Base-by-base conservation (phyloP, 2,888 invertebrate genomes). In the Piscicola geometra region DNA sequence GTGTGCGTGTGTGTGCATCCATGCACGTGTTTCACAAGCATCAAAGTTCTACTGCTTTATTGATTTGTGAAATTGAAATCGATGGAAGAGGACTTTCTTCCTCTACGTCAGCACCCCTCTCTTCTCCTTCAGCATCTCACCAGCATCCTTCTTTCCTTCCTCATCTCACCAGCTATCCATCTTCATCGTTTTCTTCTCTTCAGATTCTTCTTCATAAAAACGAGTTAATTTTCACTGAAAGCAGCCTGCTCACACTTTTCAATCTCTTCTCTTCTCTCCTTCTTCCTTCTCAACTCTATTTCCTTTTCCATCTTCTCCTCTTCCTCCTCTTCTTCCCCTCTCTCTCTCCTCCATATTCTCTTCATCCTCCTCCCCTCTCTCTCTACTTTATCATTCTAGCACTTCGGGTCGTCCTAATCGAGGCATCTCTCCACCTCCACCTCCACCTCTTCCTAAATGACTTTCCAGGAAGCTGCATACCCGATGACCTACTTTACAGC, bases 21-120 rank as follows among this genome's bases (percentile, higher is more conserved):
- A 56, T 56, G 25, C 5, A 25, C 9, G 60, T 21, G 60, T 5
- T 21, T 25, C 60, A 56, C 21, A 21, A 3, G n/a, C 60, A 56
- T 56, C 50, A 56, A 56, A 56, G 41, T 41, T 41, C 5, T 41
- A 41, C 60, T 56, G 60, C 60, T 56, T 21, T 56, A 56, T 56
- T 56, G 60, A 56, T 56, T 56, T 56, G 60, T 56, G 25, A 56
- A 21, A 56, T 56, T 56, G 60, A 56, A 56, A 56, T 56, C 60
- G 60, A 56, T 56, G 25, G 3, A 56, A 15, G 5, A 56, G 60
- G 50, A 47, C 12, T 47, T 21, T 47, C 21, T 47, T 47, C 50
- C 50, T 47, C 50, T 47, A 9, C 21, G 21, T 47, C 50, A 15
- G 9, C 50, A 47, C 50, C 9, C 21, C 50, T 47, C 50, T 47